Evolutionary conservation across 1,140 invertebrate genomes (phyloP).

Genomic region (Brachionus paranguensis): DNA sequence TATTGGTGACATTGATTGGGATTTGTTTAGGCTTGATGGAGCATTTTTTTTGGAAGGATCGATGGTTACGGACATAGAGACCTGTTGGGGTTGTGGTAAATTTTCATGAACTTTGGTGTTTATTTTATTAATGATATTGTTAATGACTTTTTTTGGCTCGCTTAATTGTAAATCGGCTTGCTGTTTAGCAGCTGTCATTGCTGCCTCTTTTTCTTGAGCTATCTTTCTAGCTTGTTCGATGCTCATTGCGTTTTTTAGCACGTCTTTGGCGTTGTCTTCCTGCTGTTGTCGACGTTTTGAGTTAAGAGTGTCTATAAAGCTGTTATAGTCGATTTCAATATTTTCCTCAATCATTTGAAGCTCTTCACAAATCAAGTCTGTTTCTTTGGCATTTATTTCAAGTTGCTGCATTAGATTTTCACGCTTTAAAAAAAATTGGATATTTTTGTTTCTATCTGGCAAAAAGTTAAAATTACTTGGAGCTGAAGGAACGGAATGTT

Average conservation of each 20-base stretch:
- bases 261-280: slow-evolving; percentile 48
- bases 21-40: not conserved
- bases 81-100: not conserved
- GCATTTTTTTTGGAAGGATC: not conserved
- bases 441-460: not conserved
- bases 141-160: not conserved
- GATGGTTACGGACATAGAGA: slow-evolving; percentile 34
- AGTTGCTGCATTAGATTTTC: slow-evolving; percentile 79
- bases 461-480: slow-evolving; percentile 59
- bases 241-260: slow-evolving; percentile 42
- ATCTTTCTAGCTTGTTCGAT: slow-evolving; percentile 41
- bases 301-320: slow-evolving; percentile 48
- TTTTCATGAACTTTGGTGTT: slow-evolving; percentile 10
- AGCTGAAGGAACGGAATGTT: slow-evolving; percentile 88
- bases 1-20: not conserved
- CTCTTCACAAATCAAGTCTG: slow-evolving; percentile 72
- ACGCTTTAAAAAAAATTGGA: slow-evolving; percentile 37
- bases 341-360: slow-evolving; percentile 59
- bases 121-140: slow-evolving; percentile 31
- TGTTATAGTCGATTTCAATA: slow-evolving; percentile 41
- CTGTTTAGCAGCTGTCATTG: not conserved
- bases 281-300: slow-evolving; percentile 48
- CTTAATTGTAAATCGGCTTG: slow-evolving; percentile 12
- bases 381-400: slow-evolving; percentile 78
- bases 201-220: slow-evolving; percentile 16